Percentiles rank a stretch among this genome's conserved stretches.
phyloP scores from a whole-genome alignment of 2,113 vertebrate genomes.

The Prochilodus magdalenae region DNA sequence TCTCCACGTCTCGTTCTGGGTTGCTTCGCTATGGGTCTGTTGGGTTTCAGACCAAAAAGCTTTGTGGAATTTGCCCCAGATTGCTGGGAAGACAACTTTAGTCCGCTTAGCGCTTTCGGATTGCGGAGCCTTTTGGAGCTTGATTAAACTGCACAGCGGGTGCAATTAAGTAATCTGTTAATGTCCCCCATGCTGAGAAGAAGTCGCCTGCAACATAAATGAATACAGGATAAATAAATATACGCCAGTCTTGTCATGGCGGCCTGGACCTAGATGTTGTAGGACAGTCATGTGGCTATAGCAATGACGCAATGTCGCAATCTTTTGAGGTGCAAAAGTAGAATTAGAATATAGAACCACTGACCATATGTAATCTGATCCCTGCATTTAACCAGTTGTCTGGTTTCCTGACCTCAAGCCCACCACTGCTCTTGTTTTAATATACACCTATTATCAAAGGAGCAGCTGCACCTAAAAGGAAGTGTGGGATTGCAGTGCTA shows the following conservation, averaged over 20 bases:
- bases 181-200: constrained; percentile 35
- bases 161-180: constrained; percentile 48
- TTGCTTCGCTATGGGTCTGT: background rate
- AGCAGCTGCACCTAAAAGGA: too few species aligned
- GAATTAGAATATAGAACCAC: too few species aligned
- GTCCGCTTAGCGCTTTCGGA: background rate
- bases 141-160: constrained; percentile 38
- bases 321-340: too few species aligned
- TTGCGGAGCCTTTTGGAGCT: background rate
- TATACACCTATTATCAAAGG: too few species aligned
- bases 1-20: background rate
- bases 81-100: background rate
- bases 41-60: background rate
- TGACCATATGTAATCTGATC: too few species aligned
- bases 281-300: background rate
- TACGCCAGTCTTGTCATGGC: background rate
- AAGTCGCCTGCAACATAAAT: constrained; percentile 14
- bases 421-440: too few species aligned
- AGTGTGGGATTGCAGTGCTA: too few species aligned
- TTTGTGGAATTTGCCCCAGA: background rate
- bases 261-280: background rate
- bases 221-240: background rate
- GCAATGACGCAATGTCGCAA: background rate
- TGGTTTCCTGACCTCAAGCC: too few species aligned
- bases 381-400: too few species aligned